Evolutionary conservation across 2,113 vertebrate genomes (phyloP).

Genomic region (Acrocephalus kingi): DNA sequence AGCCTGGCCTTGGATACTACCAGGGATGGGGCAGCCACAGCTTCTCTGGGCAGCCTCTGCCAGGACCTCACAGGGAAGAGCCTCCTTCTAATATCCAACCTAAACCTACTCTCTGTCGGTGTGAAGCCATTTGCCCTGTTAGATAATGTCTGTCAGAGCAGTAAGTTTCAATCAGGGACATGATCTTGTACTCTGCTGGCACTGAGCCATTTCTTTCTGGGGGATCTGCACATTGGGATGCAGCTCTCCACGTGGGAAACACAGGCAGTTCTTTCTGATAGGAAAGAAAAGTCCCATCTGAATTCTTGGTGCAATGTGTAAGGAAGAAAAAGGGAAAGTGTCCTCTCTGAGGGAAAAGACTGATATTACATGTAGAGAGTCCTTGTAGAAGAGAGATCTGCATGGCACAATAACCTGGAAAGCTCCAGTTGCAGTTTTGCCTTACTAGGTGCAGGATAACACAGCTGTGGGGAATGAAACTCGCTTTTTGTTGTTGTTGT

Average conservation of each 20-base stretch:
- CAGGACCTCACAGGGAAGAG: neutral
- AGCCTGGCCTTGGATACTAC: rapidly evolving
- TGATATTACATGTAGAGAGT: neutral
- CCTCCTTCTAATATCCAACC: neutral
- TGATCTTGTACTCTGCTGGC: neutral
- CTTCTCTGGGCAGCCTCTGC: neutral
- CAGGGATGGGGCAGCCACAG: neutral
- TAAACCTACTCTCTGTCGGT: neutral
- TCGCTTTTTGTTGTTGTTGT: neutral
- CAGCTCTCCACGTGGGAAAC: neutral
- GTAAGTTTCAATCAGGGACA: neutral
- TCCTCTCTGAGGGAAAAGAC: neutral
- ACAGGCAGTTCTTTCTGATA: neutral
- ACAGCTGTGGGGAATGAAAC: neutral
- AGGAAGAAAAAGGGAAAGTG: neutral
- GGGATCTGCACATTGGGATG: neutral
- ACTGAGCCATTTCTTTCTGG: neutral
- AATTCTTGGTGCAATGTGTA: neutral
- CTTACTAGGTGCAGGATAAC: neutral
- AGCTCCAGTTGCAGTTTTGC: neutral
- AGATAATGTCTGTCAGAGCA: neutral
- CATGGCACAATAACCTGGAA: neutral
- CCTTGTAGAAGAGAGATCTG: neutral
- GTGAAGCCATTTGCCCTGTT: neutral
- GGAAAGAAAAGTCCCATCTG: neutral